Conservation (phyloP, 2,888 invertebrate species). For the Frankliniella fusca region DNA sequence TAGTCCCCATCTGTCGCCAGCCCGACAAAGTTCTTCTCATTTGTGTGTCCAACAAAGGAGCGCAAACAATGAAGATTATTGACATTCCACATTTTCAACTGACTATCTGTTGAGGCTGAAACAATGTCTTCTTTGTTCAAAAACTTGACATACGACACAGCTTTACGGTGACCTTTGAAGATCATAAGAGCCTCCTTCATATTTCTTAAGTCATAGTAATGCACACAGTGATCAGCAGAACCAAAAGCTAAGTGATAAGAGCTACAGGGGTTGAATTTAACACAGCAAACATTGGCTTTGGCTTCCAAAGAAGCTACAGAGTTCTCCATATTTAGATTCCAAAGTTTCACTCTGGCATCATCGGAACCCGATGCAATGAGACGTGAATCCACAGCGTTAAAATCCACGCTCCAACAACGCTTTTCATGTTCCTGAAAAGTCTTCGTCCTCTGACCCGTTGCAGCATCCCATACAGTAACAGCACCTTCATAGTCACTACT, state of each 20-base stretch:
- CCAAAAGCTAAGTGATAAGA: constrained; percentile 89
- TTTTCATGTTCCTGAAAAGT: constrained; percentile 88
- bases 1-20: constrained; percentile 88
- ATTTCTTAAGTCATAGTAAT: constrained; percentile 88
- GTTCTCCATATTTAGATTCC: constrained; percentile 82
- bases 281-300: constrained; percentile 93
- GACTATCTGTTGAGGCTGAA: constrained; percentile 88
- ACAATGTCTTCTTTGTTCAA: constrained; percentile 79
- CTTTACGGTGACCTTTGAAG: constrained; percentile 86
- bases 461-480: constrained; percentile 89
- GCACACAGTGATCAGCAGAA: constrained; percentile 94
- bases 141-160: constrained; percentile 92
- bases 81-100: constrained; percentile 86
- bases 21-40: constrained; percentile 95
- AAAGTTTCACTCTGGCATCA: constrained; percentile 87
- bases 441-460: constrained; percentile 67
- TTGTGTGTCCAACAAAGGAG: constrained; percentile 85
- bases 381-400: constrained; percentile 84
- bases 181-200: constrained; percentile 74
- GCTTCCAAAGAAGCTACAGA: constrained; percentile 86
- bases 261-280: constrained; percentile 80
- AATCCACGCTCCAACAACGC: constrained; percentile 93
- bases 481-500: constrained; percentile 93
- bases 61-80: constrained; percentile 64
- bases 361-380: constrained; percentile 89